Evolutionary conservation across 2,113 vertebrate genomes (phyloP).

Genomic region (Eupsittula cactorum): DNA sequence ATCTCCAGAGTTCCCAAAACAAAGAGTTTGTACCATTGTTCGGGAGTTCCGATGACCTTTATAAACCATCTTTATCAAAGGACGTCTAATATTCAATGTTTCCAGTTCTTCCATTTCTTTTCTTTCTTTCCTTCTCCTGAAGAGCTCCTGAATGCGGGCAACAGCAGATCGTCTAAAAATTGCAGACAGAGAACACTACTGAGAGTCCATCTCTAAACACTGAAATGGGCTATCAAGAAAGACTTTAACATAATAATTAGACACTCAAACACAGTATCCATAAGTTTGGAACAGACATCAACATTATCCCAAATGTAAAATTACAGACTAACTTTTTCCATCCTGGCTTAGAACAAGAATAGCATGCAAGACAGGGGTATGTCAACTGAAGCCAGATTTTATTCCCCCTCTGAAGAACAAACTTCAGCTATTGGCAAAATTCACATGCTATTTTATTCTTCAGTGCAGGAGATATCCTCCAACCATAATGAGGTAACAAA

Average conservation of each 20-base stretch:
- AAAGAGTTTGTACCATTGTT: constrained; percentile 86
- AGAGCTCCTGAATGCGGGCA: constrained; percentile 96
- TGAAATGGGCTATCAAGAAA: neutral
- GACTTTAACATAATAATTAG: neutral
- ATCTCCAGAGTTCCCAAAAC: neutral
- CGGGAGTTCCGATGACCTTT: constrained; percentile 98
- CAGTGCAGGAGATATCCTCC: neutral
- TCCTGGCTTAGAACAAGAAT: constrained; percentile 35
- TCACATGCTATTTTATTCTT: constrained; percentile 21
- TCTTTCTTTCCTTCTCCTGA: constrained; percentile 94
- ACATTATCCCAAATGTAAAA: constrained; percentile 30
- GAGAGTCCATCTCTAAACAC: neutral
- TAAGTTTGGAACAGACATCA: constrained; percentile 32
- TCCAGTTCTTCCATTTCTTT: constrained; percentile 97
- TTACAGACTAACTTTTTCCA: neutral
- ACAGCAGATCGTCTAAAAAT: constrained; percentile 88
- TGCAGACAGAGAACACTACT: constrained; percentile 30
- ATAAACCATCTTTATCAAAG: constrained; percentile 94
- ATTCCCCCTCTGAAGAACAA: constrained; percentile 6
- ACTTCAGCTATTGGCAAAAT: constrained; percentile 40
- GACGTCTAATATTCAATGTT: constrained; percentile 91
- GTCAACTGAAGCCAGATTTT: constrained; percentile 34
- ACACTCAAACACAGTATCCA: constrained; percentile 46
- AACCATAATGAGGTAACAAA: neutral
- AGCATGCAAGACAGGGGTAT: constrained; percentile 69